Evolutionary conservation across 2,113 vertebrate genomes (phyloP), one percentile per base, ranked within the genome.

Genomic region (Rhinoderma darwinii): DNA sequence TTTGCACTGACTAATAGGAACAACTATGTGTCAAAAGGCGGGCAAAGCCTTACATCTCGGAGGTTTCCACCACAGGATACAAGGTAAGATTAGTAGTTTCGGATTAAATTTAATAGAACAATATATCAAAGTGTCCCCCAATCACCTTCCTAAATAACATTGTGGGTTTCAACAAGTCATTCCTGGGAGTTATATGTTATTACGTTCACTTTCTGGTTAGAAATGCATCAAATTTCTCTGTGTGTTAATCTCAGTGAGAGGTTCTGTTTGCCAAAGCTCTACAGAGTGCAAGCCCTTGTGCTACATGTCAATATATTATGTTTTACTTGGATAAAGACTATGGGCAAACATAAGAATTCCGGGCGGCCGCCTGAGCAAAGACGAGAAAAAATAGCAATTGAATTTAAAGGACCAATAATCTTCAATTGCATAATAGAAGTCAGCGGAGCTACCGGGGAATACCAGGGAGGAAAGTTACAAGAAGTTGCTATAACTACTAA

Each of bases 221-320:
- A 32, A 70, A 70, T 83, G 81, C 63, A 83, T 70, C 50, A 63
- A 83, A 83, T 51, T 70, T 72, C 61, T 70, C 70, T 72, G 81
- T 27, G 44, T 51, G 61, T 44, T 68, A 70, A 50, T 83, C 61
- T 83, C 41, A 70, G 25, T 27, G 81, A 50, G 43, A 83, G 81
- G 61, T 70, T 70, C 17, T 83, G 63, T 83, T 50, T 83, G 81
- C 81, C 63, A 72, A 70, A 50, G 41, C 8, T 51, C 41, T 72
- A 22, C 81, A 32, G 37, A 83, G 81, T 68, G 56, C 79, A 83
- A 82, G 61, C 61, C 39, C 39, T 44, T 47, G 9, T 70, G 43
- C 51, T 81, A 43, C 63, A 10, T 66, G 63, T 83, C 61, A 83
- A 72, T 72, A 83, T 83, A 83, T 83, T 70, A 70, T n/a, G n/a